Evolutionary conservation across 2,888 invertebrate species (phyloP), one percentile per base, ranked within the genome.

Genomic region (Dasypogon diadema): DNA sequence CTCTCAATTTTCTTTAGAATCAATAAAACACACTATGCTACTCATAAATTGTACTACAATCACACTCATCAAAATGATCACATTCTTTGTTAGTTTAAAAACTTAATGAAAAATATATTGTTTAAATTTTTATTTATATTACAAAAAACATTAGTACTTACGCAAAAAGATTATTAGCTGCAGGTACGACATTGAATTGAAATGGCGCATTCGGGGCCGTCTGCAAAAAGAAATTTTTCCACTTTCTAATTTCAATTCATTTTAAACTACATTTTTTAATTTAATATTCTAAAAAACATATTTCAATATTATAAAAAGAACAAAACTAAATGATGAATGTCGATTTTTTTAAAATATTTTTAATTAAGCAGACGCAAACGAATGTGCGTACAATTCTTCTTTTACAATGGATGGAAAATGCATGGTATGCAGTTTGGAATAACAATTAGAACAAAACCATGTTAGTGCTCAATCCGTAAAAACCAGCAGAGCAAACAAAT

Each of bases 81-180:
- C 60, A 60, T 37, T 37, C 34, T 21, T 16, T 60, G 60, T 60
- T 60, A 68, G 65, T 68, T n/a, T 18, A 48, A 34, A 56, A 68
- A 68, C 24, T 48, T 34, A n/a, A 46, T 70, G 10, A 34, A 14
- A 63, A 60, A 3, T n/a, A n/a, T n/a, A n/a, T 37, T 34, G n/a
- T 10, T 30, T 58, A 48, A 74, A 74, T 18, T 58, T 42, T 42
- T 48, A 46, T 26, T 56, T 48, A 58, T 46, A 74, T 18, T 42
- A 60, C 14, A 60, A 60, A 60, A 51, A 58, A 74, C 22, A 74
- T 74, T 74, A 74, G 74, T 86, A 86, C 85, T 86, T 86, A 86
- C 85, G 85, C 86, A 80, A 86, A 86, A 80, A 85, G 84, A 82
- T 86, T 86, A 81, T 81, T 83, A 79, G 82, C 78, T 74, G 83